Evolutionary conservation across 2,888 invertebrate species (phyloP), one percentile per base, ranked within the genome.

Genomic region (Diaphora mendica): DNA sequence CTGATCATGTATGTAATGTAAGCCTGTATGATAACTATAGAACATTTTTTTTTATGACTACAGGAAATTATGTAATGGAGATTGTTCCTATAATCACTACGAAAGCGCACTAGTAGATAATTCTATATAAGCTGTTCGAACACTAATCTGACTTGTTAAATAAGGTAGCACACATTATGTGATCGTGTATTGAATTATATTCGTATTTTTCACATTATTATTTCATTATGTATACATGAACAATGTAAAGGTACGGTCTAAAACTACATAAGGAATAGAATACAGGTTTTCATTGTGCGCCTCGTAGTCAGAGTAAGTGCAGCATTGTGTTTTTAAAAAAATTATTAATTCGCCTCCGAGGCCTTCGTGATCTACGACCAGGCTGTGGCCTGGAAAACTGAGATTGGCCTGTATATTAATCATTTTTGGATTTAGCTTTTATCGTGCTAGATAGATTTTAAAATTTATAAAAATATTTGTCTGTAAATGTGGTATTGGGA

Each of bases 11-110:
- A 82, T 81, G 75, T 82, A 77, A 79, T 15, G 44, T 68, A 82
- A 81, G 81, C 80, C 71, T 78, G 78, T 82, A 82, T 82, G 82
- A 83, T 79, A 82, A 80, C 65, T 78, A 69, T 83, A 82, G 83
- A 83, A 83, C 83, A 82, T 62, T 83, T 81, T 79, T 80, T 80
- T 82, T 75, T 77, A 67, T 70, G 70, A 65, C 64, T 59, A 76
- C 48, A 71, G 66, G 3, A 73, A 79, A 83, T 82, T 82, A 74
- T 80, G 77, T 82, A 77, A 76, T 76, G 76, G 70, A 78, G 73
- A 73, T 78, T 64, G 83, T 83, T 83, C 81, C 82, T 82, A 79
- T 73, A 51, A 33, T 26, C 55, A 64, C 66, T 77, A 73, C 44
- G 70, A 55, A 72, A 71, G 73, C 72, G 77, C 68, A 76, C 64